A percentile compares a stretch with the other conserved stretches of the same genome.
These are phyloP conservation scores for Pelmatolapia mariae DNA, from an alignment of 2,113 vertebrate genomes.

Conservation along the genomic window DNA sequence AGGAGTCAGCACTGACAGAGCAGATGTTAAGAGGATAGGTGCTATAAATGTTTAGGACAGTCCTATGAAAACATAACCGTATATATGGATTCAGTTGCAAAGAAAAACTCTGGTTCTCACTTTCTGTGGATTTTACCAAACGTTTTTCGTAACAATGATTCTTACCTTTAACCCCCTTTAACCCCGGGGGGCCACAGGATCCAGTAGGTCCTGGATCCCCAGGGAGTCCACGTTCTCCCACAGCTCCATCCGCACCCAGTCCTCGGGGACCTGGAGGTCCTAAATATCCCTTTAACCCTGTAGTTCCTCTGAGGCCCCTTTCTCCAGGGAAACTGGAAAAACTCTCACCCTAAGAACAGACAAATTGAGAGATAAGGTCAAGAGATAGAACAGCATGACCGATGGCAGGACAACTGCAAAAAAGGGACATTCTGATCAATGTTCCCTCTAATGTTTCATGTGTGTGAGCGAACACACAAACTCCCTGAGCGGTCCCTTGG, in stretches of 20 bases:
- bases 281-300: conserved; percentile 72
- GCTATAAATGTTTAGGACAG: neutral
- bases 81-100: neutral
- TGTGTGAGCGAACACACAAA: no score
- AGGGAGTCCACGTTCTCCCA: conserved; percentile 70
- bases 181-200: conserved; percentile 69
- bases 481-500: no score
- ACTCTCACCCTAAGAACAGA: conserved; percentile 76
- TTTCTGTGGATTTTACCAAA: neutral
- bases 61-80: neutral
- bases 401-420: neutral
- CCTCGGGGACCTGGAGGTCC: conserved; percentile 77
- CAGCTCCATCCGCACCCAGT: conserved; percentile 69
- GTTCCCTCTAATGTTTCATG: no score
- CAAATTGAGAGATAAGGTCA: neutral
- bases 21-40: neutral
- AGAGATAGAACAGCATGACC: neutral
- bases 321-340: conserved; percentile 73
- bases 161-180: conserved; percentile 75
- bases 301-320: conserved; percentile 73
- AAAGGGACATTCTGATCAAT: neutral
- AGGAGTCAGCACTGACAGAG: neutral
- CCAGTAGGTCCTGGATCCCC: conserved; percentile 79
- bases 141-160: neutral
- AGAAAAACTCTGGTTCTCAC: neutral